A percentile compares a stretch with the other conserved stretches of the same genome.
phyloP scores from a whole-genome alignment of 53 echinoderm and acorn worm species.

The Apostichopus leukothele region DNA sequence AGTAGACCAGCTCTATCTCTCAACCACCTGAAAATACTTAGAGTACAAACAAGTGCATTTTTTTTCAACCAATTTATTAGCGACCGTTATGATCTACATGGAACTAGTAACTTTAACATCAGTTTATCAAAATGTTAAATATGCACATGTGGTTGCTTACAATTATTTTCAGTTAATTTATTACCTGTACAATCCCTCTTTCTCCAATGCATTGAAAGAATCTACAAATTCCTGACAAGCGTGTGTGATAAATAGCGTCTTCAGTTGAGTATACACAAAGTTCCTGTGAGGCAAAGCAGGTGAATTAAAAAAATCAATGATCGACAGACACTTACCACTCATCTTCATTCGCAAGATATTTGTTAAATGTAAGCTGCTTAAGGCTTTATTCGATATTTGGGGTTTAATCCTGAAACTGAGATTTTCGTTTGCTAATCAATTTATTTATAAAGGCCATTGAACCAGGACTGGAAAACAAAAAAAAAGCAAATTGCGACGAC shows the following conservation, averaged over 20 bases:
- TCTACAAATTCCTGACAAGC: slow-evolving; percentile 87
- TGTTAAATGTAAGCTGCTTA: not conserved
- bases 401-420: not conserved
- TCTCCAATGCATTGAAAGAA: slow-evolving; percentile 73
- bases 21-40: too few relatives aligned
- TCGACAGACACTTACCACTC: not conserved
- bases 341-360: not conserved
- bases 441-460: slow-evolving; percentile 7
- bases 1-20: too few relatives aligned
- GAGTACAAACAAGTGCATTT: too few relatives aligned
- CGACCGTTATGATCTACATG: too few relatives aligned
- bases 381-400: not conserved
- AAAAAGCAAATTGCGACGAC: too few relatives aligned
- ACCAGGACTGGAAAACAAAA: not conserved
- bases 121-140: too few relatives aligned
- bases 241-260: slow-evolving; percentile 80
- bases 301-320: slow-evolving; percentile 12
- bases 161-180: too few relatives aligned
- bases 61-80: too few relatives aligned
- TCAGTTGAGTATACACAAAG: slow-evolving; percentile 81
- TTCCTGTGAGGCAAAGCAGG: slow-evolving; percentile 66
- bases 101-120: too few relatives aligned
- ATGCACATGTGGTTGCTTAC: too few relatives aligned
- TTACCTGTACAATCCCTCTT: slow-evolving; percentile 87
- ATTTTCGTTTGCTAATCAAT: not conserved